Conservation (phyloP, 2,113 vertebrate genomes). For the Pseudolaguvia tuberculata region DNA sequence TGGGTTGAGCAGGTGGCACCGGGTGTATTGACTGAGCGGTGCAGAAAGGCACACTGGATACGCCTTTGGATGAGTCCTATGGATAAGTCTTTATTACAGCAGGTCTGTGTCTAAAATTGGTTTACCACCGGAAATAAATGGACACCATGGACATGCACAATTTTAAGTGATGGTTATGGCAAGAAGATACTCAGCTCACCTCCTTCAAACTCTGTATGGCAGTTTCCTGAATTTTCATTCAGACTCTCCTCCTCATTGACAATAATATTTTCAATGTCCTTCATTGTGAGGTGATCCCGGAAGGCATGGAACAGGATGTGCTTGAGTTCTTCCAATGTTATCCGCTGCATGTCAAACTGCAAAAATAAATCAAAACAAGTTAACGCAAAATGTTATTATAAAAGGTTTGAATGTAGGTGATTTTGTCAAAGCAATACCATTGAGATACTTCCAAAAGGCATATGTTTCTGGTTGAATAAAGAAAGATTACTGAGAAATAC, state of each 20-base stretch:
- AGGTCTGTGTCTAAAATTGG: background rate
- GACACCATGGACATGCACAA: constrained; percentile 15
- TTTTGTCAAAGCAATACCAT: background rate
- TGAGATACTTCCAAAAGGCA: background rate
- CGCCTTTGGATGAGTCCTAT: too few relatives aligned
- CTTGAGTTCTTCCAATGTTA: constrained; percentile 96
- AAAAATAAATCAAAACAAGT: background rate
- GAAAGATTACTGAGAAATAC: background rate
- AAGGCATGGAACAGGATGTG: constrained; percentile 97
- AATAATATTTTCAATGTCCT: constrained; percentile 99
- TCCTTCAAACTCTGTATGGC: constrained; percentile 94
- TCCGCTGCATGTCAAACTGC: constrained; percentile 98
- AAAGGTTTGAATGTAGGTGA: too few relatives aligned
- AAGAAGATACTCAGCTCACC: constrained; percentile 53
- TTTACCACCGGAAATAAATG: background rate
- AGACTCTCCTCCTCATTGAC: constrained; percentile 96
- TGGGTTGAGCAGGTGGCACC: too few relatives aligned
- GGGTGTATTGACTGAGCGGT: too few relatives aligned
- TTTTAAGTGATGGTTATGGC: constrained; percentile 5
- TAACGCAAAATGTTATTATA: too few relatives aligned
- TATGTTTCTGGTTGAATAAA: background rate
- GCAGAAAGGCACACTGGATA: background rate
- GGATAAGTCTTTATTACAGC: background rate
- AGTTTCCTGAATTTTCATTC: constrained; percentile 93
- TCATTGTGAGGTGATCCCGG: constrained; percentile 97